These are phyloP conservation scores for Plodia interpunctella DNA, from an alignment of 1,140 invertebrate genomes.

Conservation along the genomic window DNA sequence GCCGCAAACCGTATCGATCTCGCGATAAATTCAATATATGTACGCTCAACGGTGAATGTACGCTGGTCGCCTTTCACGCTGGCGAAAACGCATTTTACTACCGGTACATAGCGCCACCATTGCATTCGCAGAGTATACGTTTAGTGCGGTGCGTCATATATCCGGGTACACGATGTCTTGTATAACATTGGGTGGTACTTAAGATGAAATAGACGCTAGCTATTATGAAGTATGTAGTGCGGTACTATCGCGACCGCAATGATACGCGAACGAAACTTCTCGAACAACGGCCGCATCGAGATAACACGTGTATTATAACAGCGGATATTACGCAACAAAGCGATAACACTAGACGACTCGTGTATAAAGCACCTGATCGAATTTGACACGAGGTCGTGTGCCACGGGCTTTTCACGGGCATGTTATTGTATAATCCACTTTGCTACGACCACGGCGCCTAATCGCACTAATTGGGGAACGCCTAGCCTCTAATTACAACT, in stretches of 20 bases:
- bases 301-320: conserved; percentile 52
- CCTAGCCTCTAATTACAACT: conserved; percentile 30
- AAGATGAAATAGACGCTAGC: not conserved
- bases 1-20: conserved; percentile 51
- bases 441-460: conserved; percentile 24
- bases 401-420: conserved; percentile 31
- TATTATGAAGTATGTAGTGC: not conserved
- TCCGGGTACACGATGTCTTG: not conserved
- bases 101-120: conserved; percentile 22
- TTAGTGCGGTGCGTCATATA: conserved; percentile 16
- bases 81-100: conserved; percentile 49
- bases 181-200: no score
- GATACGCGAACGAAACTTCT: conserved; percentile 60
- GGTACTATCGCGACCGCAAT: conserved; percentile 30
- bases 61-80: conserved; percentile 56
- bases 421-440: conserved; percentile 43
- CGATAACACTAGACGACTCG: conserved; percentile 33
- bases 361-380: conserved; percentile 21
- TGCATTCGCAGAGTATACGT: conserved; percentile 21
- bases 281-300: conserved; percentile 33
- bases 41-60: conserved; percentile 57
- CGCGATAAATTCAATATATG: conserved; percentile 58
- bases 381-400: conserved; percentile 35
- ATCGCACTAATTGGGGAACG: conserved; percentile 39
- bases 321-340: conserved; percentile 43